These are phyloP conservation scores for Bombycilla garrulus DNA, from an alignment of 2,113 vertebrate genomes.

Conservation along the genomic window DNA sequence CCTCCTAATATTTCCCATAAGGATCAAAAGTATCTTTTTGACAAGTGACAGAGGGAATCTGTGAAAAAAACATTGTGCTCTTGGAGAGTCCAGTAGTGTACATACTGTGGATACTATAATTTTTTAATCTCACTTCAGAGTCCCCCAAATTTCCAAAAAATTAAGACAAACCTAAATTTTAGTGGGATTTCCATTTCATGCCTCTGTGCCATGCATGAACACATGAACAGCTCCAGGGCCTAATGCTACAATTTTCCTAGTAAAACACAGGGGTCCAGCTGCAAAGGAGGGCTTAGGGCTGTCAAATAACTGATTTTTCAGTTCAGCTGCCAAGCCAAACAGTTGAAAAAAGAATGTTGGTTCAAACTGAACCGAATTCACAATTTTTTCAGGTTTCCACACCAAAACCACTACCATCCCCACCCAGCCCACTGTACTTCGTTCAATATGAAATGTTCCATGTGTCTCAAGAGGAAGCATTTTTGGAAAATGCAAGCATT, in stretches of 20 bases:
- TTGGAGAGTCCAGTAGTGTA: background rate
- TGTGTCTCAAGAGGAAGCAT: background rate
- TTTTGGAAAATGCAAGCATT: background rate
- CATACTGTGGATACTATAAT: background rate
- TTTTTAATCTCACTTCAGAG: slow-evolving; percentile 4
- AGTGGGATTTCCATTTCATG: slow-evolving; percentile 5
- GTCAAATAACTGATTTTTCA: slow-evolving; percentile 16
- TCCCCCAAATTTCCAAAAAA: background rate
- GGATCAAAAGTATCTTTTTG: background rate
- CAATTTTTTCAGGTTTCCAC: slow-evolving; percentile 53
- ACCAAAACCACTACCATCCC: slow-evolving; percentile 18
- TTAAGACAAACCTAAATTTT: background rate
- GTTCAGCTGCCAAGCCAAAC: slow-evolving; percentile 42
- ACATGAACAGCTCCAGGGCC: background rate
- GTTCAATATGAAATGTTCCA: background rate
- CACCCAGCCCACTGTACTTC: background rate
- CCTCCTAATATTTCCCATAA: background rate
- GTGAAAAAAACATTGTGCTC: background rate
- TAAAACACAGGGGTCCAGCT: background rate
- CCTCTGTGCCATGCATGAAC: background rate
- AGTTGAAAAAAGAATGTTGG: slow-evolving; percentile 27
- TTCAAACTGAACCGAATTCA: slow-evolving; percentile 5
- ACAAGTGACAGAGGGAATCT: background rate
- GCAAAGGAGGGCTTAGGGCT: slow-evolving; percentile 10
- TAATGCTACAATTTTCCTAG: background rate